These are phyloP conservation scores for Pionites leucogaster DNA, from an alignment of 2,113 vertebrate species.

Conservation along the genomic window DNA sequence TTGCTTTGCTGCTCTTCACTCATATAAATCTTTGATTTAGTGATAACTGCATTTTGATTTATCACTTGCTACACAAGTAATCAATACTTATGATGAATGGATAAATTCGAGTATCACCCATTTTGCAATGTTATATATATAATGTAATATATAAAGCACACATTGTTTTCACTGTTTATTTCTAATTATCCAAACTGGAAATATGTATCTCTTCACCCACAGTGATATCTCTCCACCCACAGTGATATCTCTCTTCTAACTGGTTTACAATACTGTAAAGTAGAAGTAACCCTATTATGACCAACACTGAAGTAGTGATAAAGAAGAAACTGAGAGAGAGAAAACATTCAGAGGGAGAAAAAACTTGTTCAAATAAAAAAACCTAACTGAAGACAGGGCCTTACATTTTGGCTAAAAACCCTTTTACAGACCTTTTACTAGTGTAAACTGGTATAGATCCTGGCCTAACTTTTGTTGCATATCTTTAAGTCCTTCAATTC, in stretches of 20 bases:
- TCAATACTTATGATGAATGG: constrained; percentile 91
- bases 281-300: not conserved
- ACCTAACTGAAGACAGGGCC: not conserved
- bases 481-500: constrained; percentile 58
- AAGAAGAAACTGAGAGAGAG: not conserved
- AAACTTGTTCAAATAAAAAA: not conserved
- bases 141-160: not conserved
- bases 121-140: constrained; percentile 66
- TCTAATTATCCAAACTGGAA: constrained; percentile 37
- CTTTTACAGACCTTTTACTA: not conserved
- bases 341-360: not conserved
- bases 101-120: constrained; percentile 80
- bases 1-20: constrained; percentile 87
- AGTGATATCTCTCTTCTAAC: not conserved
- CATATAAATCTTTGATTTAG: constrained; percentile 91
- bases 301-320: not conserved
- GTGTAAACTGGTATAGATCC: constrained; percentile 39
- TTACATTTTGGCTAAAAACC: not conserved
- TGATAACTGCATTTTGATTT: constrained; percentile 86
- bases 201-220: not conserved
- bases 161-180: constrained; percentile 12
- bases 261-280: not conserved
- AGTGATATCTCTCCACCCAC: not conserved
- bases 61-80: constrained; percentile 78
- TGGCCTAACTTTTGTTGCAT: constrained; percentile 27